Base-by-base conservation (phyloP, 1,140 invertebrate species). In the Hypsibius dujardini region DNA sequence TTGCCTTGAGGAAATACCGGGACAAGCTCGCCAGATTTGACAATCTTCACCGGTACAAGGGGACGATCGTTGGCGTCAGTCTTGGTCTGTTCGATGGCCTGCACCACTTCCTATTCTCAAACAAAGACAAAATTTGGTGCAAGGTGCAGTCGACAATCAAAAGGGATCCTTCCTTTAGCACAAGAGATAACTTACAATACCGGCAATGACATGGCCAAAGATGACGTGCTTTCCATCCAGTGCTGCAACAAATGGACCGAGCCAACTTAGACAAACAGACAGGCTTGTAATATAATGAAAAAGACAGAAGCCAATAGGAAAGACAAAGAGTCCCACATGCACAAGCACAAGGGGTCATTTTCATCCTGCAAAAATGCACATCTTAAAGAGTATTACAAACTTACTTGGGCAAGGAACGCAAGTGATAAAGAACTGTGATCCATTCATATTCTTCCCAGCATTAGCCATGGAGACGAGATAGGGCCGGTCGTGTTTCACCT, bases 401-500 rank as follows among this genome's bases (percentile, higher is more conserved):
- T 28, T 28, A 28, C 79, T 80, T 74, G 81, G 75, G 3, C 85
- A 80, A 12, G 75, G 79, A 45, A 79, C 80, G 73, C 85, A 84
- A 1, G 85, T 86, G 60, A 87, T 81, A 79, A 84, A 86, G 76
- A 88, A 88, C 78, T 87, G 85, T 1, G 85, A 87, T 72, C 86
- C 84, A 78, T 86, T 87, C 46, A 81, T 83, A 73, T 85, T 80
- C 47, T 80, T 80, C 45, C 83, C 83, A 71, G 78, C 78, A 75
- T 84, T 83, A 59, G 82, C 84, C 83, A 85, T 84, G 2, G 83
- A 84, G 40, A 86, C 71, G 42, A 85, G 76, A 73, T 70, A 71
- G 46, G 74, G 74, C 14, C 88, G 90, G 72, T 89, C 92, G 83
- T 98, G 94, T 82, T 91, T 92, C 79, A 95, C 82, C 46, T 82